Evolutionary conservation across 2,888 invertebrate genomes (phyloP), one percentile per base, ranked within the genome.

Genomic region (Drosophila merina): DNA sequence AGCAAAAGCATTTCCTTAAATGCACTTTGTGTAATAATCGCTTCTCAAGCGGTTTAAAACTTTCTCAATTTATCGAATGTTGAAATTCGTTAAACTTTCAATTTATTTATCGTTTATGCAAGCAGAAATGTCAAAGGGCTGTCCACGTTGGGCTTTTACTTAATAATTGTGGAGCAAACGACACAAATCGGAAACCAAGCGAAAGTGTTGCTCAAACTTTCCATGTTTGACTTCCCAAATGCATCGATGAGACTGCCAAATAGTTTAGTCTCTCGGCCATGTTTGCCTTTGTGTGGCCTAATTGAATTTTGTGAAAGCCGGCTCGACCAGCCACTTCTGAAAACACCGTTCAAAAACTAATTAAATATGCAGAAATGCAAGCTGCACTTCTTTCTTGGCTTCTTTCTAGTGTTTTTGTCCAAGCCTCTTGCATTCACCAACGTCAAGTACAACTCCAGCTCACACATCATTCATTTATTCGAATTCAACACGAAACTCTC

Each of bases 1-100:
- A 45, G 57, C 68, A 47, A 74, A 63, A 47, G 57, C 63, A 64
- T 80, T 77, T 69, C 71, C 55, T 69, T 66, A 70, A 81, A 76
- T 63, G 70, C 66, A 80, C 54, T 72, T n/a, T 9, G 30, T 47
- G 40, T 64, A 64, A 63, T 76, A 59, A 84, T 72, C 59, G 56
- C 47, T 49, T 58, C 47, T 57, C 31, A 57, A 52, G 48, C 31
- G 58, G 25, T 38, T 58, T 40, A 57, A 45, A 58, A 10, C 50
- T 57, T 50, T 73, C 6, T 2, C 9, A 40, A 26, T 68, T 47
- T 31, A 54, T 64, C 52, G 33, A 55, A 44, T n/a, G 25, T 10
- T 20, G n/a, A 20, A 56, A 25, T 26, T 20, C 1, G 8, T 42
- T 8, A 51, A 31, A 10, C 31, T 25, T 45, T 56, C 30, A 48